Conservation (phyloP, 2,113 vertebrate genomes). For the Ursus arctos region DNA sequence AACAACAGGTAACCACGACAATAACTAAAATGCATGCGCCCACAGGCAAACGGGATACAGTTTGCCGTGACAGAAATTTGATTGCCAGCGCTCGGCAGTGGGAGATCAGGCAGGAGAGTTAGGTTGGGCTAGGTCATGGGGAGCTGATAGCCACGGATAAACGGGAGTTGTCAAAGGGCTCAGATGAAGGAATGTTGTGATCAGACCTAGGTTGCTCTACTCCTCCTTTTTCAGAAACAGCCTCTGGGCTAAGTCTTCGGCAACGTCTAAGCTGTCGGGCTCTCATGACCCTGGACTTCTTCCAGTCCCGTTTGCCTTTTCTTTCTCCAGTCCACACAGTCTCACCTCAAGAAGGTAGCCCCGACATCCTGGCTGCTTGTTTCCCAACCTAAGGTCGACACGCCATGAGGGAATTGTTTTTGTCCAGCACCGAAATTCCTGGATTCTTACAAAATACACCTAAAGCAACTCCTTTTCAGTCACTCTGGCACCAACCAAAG, state of each 20-base stretch:
- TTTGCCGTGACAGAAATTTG: not conserved
- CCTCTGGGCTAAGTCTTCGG: not conserved
- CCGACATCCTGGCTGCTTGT: not conserved
- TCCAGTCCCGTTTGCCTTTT: not conserved
- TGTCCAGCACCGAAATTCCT: not conserved
- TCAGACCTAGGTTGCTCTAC: not conserved
- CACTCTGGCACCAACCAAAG: not conserved
- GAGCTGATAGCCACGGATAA: not conserved
- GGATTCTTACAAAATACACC: not conserved
- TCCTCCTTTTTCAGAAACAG: not conserved
- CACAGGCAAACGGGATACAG: not conserved
- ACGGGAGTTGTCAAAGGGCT: not conserved
- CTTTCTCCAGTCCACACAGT: not conserved
- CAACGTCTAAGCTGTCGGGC: not conserved
- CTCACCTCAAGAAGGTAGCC: not conserved
- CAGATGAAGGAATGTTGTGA: not conserved
- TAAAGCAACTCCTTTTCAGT: not conserved
- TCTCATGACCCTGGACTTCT: not conserved
- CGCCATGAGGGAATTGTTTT: not conserved
- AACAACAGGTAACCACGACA: not conserved
- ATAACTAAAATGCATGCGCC: not conserved
- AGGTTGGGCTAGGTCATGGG: not conserved
- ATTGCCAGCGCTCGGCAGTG: not conserved
- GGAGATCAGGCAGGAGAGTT: not conserved
- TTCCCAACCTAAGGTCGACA: not conserved